phyloP scores from a whole-genome alignment of 2,888 invertebrate genomes.

The Xiphydria camelus region DNA sequence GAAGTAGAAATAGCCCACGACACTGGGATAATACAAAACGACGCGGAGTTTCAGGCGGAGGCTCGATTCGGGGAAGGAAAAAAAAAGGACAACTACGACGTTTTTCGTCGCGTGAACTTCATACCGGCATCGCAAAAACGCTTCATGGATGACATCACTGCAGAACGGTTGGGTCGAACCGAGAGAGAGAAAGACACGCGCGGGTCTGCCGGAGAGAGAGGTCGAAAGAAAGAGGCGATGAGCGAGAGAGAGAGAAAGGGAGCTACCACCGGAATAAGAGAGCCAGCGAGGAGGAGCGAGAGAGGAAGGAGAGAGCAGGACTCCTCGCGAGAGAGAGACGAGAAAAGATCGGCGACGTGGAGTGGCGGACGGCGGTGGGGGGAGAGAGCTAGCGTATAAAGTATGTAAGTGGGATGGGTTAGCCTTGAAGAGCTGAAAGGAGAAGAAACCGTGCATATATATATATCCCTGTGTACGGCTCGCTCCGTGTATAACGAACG shows the following conservation, averaged over 20 bases:
- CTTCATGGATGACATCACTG: conserved; percentile 40
- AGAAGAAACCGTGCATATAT: conserved; percentile 25
- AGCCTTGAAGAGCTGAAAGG: conserved; percentile 35
- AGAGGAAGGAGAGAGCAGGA: conserved; percentile 7
- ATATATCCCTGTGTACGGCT: conserved; percentile 24
- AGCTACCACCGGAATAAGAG: conserved; percentile 18
- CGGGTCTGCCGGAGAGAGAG: conserved; percentile 10
- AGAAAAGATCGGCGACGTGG: neutral
- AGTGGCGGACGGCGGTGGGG: neutral
- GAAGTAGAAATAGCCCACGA: too few species aligned
- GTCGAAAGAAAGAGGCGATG: conserved; percentile 13
- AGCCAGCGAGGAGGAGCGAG: conserved; percentile 20
- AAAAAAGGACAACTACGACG: too few species aligned
- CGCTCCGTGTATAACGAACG: conserved; percentile 15
- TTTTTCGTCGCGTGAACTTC: conserved; percentile 6
- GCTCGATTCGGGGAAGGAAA: neutral
- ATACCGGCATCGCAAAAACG: conserved; percentile 6
- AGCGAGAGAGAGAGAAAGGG: conserved; percentile 17
- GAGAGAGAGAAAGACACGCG: conserved; percentile 17
- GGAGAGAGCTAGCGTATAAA: conserved; percentile 20
- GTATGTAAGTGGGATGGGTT: conserved; percentile 33
- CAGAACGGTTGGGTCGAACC: conserved; percentile 26
- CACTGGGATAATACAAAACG: neutral
- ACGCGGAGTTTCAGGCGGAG: neutral
- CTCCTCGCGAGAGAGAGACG: neutral